phyloP scores from a whole-genome alignment of 2,888 invertebrate species.

The Ormia ochracea region DNA sequence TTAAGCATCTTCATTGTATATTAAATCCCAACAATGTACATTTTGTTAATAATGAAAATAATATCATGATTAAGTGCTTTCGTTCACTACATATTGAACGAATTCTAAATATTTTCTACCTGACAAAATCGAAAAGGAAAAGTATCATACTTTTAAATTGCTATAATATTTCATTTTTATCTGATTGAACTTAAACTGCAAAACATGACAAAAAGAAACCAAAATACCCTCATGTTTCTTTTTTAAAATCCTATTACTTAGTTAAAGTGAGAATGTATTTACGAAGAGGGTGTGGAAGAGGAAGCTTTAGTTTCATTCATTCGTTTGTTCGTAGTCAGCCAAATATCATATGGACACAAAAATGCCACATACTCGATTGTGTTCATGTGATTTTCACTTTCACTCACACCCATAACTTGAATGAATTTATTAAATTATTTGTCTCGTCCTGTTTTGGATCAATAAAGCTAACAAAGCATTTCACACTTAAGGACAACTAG shows the following conservation, averaged over 20 bases:
- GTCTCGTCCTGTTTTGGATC: slow-evolving; percentile 57
- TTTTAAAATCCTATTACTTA: slow-evolving; percentile 9
- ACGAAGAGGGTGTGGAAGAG: background rate
- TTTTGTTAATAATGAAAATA: background rate
- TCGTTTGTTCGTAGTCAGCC: slow-evolving; percentile 21
- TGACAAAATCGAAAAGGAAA: slow-evolving; percentile 25
- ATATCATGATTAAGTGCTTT: background rate
- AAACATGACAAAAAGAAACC: background rate
- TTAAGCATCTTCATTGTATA: slow-evolving; percentile 5
- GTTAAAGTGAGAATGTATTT: background rate
- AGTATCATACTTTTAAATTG: slow-evolving; percentile 27
- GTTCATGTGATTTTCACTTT: background rate
- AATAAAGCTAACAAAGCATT: slow-evolving; percentile 52
- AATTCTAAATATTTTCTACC: slow-evolving; percentile 20
- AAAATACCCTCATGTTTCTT: slow-evolving; percentile 18
- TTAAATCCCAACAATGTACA: background rate
- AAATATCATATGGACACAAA: slow-evolving; percentile 16
- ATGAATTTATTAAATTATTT: slow-evolving; percentile 49
- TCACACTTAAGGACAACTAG: background rate
- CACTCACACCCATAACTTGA: background rate
- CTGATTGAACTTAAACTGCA: slow-evolving; percentile 53
- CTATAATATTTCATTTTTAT: slow-evolving; percentile 59
- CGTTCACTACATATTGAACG: background rate
- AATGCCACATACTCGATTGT: slow-evolving; percentile 13
- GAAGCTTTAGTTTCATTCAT: slow-evolving; percentile 2